Percentiles rank a stretch among this genome's conserved stretches.
phyloP scores from a whole-genome alignment of 2,888 invertebrate species.

The Cosmorhoe ocellata region DNA sequence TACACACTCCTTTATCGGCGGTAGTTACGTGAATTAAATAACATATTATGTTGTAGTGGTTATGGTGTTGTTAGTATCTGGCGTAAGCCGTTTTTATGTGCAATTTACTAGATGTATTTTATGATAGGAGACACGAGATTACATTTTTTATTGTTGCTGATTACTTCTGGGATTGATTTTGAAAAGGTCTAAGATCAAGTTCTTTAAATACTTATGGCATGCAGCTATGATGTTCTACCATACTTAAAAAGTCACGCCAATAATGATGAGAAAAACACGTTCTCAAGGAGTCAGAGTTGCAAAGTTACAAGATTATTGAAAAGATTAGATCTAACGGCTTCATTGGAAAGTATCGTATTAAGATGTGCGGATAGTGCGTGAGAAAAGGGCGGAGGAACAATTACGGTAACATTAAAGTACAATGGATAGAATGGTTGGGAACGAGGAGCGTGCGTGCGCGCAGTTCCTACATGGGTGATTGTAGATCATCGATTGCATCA shows the following conservation, averaged over 20 bases:
- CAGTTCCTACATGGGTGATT: constrained; percentile 3
- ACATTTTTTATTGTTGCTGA: not conserved
- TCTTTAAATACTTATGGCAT: no score
- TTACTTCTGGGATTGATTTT: not conserved
- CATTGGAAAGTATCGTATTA: constrained; percentile 30
- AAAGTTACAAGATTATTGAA: constrained; percentile 20
- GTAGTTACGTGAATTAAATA: constrained; percentile 14
- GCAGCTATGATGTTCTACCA: no score
- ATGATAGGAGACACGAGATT: no score
- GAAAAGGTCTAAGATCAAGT: no score
- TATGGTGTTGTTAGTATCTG: constrained; percentile 2
- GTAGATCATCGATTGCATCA: constrained; percentile 8
- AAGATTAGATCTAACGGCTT: constrained; percentile 29
- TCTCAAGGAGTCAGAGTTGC: not conserved
- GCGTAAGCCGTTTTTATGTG: not conserved
- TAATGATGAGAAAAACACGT: no score
- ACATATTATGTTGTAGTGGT: constrained; percentile 14
- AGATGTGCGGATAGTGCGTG: constrained; percentile 34
- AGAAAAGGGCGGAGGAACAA: constrained; percentile 37
- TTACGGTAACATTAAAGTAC: constrained; percentile 34
- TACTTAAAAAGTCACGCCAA: no score
- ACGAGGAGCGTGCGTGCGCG: constrained; percentile 19
- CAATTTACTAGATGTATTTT: not conserved
- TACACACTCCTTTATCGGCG: constrained; percentile 8
- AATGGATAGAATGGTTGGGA: constrained; percentile 34